Percentiles rank a stretch among this genome's conserved stretches.
These are phyloP conservation scores for Melanogrammus aeglefinus DNA, from an alignment of 2,797 vertebrate species.

Conservation along the genomic window DNA sequence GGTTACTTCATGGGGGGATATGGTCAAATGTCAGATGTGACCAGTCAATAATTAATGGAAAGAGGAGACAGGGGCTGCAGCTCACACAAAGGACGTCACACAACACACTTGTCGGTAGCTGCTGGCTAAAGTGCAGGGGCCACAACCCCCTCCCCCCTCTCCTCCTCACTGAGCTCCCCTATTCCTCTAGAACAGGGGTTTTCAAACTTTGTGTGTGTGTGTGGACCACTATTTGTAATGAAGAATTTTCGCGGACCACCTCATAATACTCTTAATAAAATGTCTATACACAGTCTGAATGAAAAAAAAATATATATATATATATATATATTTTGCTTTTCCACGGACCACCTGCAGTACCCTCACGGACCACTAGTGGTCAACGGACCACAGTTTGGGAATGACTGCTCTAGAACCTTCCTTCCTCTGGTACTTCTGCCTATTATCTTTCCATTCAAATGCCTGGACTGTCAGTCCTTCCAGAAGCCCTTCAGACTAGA, in stretches of 20 bases:
- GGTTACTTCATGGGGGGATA: slow-evolving; percentile 28
- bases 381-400: too few relatives aligned
- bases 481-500: neutral
- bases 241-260: too few relatives aligned
- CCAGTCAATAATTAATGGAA: slow-evolving; percentile 71
- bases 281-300: too few relatives aligned
- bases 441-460: neutral
- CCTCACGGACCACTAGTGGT: too few relatives aligned
- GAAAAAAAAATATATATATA: too few relatives aligned
- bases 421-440: neutral
- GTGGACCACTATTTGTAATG: too few relatives aligned
- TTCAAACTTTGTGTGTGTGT: too few relatives aligned
- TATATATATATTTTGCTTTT: too few relatives aligned
- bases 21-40: slow-evolving; percentile 57
- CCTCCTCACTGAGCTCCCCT: neutral
- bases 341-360: too few relatives aligned
- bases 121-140: slow-evolving; percentile 12
- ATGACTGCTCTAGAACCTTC: too few relatives aligned
- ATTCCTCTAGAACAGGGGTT: too few relatives aligned
- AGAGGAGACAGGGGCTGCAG: slow-evolving; percentile 50
- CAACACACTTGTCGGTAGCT: slow-evolving; percentile 30
- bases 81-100: slow-evolving; percentile 26
- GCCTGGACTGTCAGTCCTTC: neutral
- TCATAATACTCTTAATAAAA: too few relatives aligned
- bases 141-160: slow-evolving; percentile 8